Conservation (phyloP, 1,140 invertebrate species). For the Drosophila kikkawai region DNA sequence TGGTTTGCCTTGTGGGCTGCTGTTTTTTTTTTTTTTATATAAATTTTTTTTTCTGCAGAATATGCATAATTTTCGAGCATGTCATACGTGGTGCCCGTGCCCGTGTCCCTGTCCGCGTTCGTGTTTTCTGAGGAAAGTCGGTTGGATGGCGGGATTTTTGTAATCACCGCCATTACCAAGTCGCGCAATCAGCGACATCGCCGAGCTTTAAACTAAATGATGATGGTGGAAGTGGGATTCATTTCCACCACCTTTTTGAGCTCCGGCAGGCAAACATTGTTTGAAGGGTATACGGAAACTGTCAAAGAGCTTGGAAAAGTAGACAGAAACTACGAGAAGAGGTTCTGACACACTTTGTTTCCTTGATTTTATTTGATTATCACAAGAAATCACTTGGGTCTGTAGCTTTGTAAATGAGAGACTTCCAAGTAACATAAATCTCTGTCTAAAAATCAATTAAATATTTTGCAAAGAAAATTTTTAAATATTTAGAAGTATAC, state of each 20-base stretch:
- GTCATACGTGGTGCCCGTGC: constrained; percentile 65
- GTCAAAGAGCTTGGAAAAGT: constrained; percentile 19
- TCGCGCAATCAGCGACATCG: constrained; percentile 77
- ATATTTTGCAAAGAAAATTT: not conserved
- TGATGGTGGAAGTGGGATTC: constrained; percentile 45
- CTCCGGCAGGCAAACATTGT: constrained; percentile 23
- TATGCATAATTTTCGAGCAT: constrained; percentile 80
- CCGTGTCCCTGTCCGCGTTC: constrained; percentile 20
- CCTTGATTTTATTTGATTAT: constrained; percentile 29
- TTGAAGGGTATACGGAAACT: constrained; percentile 40
- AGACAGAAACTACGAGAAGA: not conserved
- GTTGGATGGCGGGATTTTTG: constrained; percentile 54
- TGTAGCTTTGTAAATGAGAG: not conserved
- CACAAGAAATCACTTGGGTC: not conserved
- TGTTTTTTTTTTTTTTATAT: constrained; percentile 26
- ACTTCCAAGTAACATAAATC: not conserved
- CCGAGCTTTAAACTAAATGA: constrained; percentile 59
- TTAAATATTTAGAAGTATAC: no score
- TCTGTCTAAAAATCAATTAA: no score
- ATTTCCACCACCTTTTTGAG: constrained; percentile 25
- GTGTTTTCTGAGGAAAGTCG: constrained; percentile 20
- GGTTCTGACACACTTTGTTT: constrained; percentile 27
- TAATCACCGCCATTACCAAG: constrained; percentile 80
- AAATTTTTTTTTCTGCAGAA: constrained; percentile 65
- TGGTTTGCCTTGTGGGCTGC: constrained; percentile 32